Percentiles rank a stretch among this genome's conserved stretches.
Conservation (phyloP, 2,797 vertebrate species). For the Erethizon dorsatum region DNA sequence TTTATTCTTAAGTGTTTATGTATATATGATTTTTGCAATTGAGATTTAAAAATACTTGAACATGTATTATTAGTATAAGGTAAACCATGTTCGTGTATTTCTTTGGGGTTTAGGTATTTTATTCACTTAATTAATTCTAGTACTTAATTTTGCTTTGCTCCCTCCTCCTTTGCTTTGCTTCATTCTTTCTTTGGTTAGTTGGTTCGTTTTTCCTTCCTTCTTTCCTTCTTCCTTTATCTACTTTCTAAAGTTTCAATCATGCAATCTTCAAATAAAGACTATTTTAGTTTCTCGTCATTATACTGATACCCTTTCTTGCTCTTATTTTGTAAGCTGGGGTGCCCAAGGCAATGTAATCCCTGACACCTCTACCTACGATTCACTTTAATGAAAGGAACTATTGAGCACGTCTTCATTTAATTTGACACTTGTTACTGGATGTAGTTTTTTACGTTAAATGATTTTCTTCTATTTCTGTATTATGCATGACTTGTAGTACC, state of each 20-base stretch:
- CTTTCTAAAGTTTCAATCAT: neutral
- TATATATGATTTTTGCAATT: neutral
- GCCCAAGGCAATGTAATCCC: neutral
- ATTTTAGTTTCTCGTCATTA: constrained; percentile 22
- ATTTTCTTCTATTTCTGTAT: neutral
- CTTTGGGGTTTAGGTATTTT: neutral
- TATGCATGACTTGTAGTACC: neutral
- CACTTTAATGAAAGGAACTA: neutral
- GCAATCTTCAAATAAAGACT: neutral
- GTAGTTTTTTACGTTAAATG: neutral
- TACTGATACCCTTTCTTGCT: neutral
- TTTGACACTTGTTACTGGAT: neutral
- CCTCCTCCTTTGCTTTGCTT: neutral
- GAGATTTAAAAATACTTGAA: neutral
- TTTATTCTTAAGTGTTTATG: neutral
- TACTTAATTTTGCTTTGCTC: neutral
- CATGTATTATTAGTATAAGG: neutral
- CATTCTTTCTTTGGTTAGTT: neutral
- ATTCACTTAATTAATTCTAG: constrained; percentile 29
- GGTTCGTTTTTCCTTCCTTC: neutral
- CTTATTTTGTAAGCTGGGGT: neutral
- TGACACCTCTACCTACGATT: neutral
- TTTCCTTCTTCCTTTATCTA: neutral
- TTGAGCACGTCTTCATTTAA: neutral
- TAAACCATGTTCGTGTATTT: neutral